phyloP scores from a whole-genome alignment of 2,888 invertebrate species.

The Plagiodera versicolora region DNA sequence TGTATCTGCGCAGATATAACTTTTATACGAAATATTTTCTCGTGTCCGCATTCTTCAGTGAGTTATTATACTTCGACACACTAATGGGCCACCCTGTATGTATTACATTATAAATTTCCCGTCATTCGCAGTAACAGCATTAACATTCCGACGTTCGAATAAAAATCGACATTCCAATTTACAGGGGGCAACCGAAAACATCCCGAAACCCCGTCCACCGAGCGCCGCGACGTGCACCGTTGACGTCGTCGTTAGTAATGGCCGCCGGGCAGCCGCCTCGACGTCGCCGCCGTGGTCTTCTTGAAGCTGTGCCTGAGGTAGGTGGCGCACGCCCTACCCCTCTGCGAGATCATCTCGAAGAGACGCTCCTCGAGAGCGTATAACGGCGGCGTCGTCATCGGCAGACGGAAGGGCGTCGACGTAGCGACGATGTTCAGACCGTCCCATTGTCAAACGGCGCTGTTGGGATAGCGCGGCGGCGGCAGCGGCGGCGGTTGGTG shows the following conservation, averaged over 20 bases:
- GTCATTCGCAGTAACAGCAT: no score
- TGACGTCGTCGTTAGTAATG: no score
- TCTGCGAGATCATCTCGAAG: constrained; percentile 60
- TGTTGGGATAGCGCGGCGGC: constrained; percentile 77
- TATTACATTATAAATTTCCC: no score
- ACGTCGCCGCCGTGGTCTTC: constrained; percentile 40
- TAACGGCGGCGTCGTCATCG: constrained; percentile 53
- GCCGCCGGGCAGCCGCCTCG: constrained; percentile 12
- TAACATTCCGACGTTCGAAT: no score
- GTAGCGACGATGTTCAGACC: constrained; percentile 60
- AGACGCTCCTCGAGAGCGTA: constrained; percentile 63
- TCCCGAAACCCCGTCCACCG: neutral
- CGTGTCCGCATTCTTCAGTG: no score
- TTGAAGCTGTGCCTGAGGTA: constrained; percentile 70
- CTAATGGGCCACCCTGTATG: no score
- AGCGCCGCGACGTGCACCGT: no score
- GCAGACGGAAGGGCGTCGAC: constrained; percentile 50
- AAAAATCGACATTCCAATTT: neutral
- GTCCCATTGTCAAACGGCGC: constrained; percentile 82
- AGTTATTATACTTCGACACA: no score
- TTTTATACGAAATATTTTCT: no score
- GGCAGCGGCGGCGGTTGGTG: constrained; percentile 78
- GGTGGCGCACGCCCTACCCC: constrained; percentile 68
- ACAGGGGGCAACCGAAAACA: neutral
- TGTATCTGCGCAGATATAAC: no score